Base-by-base conservation (phyloP, 2,113 vertebrate species). In the Thryonomys swinderianus region DNA sequence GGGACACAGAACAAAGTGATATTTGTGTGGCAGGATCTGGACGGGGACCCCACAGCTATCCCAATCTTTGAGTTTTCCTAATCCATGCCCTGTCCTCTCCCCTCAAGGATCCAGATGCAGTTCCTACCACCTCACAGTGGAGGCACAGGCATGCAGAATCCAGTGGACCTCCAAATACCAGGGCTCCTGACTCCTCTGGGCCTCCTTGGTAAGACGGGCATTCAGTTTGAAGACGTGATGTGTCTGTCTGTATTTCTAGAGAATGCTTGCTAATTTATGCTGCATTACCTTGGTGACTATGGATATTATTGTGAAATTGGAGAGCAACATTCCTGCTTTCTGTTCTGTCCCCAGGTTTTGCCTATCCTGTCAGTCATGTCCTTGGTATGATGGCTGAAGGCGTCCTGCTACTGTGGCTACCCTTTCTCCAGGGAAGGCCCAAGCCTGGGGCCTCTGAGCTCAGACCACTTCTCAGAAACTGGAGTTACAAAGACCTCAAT, bases 241-340 rank as follows among this genome's bases (percentile, higher is more conserved):
- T 5, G 21, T 42, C 11, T 25, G 13, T 1, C 2, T 12, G 25
- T 16, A 8, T 59, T 79, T 42, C 37, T 34, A 21, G 21, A 5
- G 25, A 25, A 5, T 1, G 3, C 57, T 62, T 2, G 0, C 12
- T 45, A 37, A 1, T 8, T 6, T 8, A 55, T 11, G 17, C 40
- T 81, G 51, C 11, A 7, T 4, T 7, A n/a, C 10, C 48, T 8
- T 21, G 25, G 37, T 27, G 32, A 37, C 20, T 45, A 11, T 10
- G 17, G 18, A 34, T 17, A 11, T 45, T 48, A 84, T 27, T 40
- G 12, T 48, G 37, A 86, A 11, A 7, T 51, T 1, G 32, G n/a
- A 10, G 40, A 21, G 53, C 17, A 53, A 45, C 76, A n/a, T 42
- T 45, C 62, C n/a, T 5, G 1, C 21, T 53, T 45, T 23, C 25